Evolutionary conservation across 2,888 invertebrate species (phyloP), one percentile per base, ranked within the genome.

Genomic region (Acronicta psi): DNA sequence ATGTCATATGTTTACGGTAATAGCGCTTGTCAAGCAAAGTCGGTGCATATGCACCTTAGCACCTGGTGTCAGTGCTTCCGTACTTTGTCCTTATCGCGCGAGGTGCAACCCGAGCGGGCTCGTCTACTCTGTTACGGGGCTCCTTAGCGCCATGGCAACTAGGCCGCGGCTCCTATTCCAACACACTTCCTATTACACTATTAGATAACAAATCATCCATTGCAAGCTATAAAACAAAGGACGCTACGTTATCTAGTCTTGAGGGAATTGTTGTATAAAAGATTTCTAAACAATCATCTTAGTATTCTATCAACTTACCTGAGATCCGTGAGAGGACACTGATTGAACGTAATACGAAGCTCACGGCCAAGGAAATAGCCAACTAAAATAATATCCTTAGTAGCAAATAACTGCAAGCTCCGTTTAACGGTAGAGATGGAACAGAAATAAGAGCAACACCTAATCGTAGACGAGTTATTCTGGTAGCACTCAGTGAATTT

Each of bases 101-200:
- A 42, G 31, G 41, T 71, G 75, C 56, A 67, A 75, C 60, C 41
- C 23, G 77, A 83, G 47, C 55, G 50, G 55, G 16, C 46, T 40
- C 42, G 42, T 45, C 54, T 49, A 43, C 36, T 52, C 53, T 43
- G 43, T 64, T 55, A 59, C 59, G 41, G 18, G 17, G 34, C 56
- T 53, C 52, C 50, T 64, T 77, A 77, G 82, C 85, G 86, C 87
- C 89, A 86, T 88, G 75, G 87, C 84, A 88, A 90, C 87, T 49
- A 67, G 37, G 52, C 52, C 58, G 36, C 52, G 60, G 57, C 59
- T 87, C 82, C 59, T 43, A 72, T 86, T 83, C 56, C 82, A 73
- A 37, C 38, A 55, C 59, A 75, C 68, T 78, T 81, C 78, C 71
- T 79, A 77, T 78, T 67, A 65, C 64, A 66, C 36, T 49, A 54